Evolutionary conservation across 2,797 vertebrate species (phyloP), one percentile per base, ranked within the genome.

Genomic region (Pogonophryne albipinna): DNA sequence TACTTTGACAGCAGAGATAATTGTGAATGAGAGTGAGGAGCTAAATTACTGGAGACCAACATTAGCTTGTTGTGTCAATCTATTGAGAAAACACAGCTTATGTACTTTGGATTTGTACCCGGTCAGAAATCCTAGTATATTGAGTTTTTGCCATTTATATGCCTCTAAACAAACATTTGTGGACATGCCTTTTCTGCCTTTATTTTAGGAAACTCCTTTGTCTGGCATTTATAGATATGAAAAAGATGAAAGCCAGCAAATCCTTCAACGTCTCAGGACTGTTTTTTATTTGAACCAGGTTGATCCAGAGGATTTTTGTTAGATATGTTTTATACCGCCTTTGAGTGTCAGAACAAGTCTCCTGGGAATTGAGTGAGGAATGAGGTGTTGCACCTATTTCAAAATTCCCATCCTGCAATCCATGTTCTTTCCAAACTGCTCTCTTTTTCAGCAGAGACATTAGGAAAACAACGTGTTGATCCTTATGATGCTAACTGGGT

Each of bases 381-480:
- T 34, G 59, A 63, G 46, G 38, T 65, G 56, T 72, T 71, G 41
- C 58, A 70, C 66, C 68, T 76, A 55, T 84, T 87, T 87, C 82
- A 74, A 76, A 49, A 78, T 69, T 71, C 10, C 46, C 9, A 15
- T 34, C 38, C 45, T 5, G 27, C 13, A 51, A 45, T 74, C 64
- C 69, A 15, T 70, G 47, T 52, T 69, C 19, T 12, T 64, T 51
- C 10, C 12, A 59, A 69, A 44, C 15, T 13, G 38, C 49, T 61
- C 61, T 51, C n/a, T 45, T 66, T 57, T 41, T 73, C 61, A 60
- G 19, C 57, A 79, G 27, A 31, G 62, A 71, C 41, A 53, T 65
- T 81, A 57, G 16, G 41, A 66, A 45, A 49, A 31, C 56, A 60
- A 20, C 49, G 14, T 70, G n/a, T 51, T 52, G 20, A 68, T 44